Evolutionary conservation across 2,113 vertebrate species (phyloP).

Genomic region (Tor tambroides): DNA sequence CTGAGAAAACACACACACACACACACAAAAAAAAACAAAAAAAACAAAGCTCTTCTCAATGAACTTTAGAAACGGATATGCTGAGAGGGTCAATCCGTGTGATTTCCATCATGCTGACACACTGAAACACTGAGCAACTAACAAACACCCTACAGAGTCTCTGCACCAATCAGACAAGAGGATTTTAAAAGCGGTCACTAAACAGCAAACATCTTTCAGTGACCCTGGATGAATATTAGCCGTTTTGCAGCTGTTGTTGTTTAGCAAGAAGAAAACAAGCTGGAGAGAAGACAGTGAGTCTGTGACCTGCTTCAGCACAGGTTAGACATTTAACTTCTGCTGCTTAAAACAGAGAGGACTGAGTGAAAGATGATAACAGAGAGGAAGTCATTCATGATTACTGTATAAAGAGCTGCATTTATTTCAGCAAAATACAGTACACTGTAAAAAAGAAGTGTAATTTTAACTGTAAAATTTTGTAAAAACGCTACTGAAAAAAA

Average conservation of each 20-base stretch:
- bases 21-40: not conserved
- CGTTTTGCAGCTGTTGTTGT: constrained; percentile 28
- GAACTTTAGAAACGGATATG: not conserved
- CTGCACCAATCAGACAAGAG: not conserved
- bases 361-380: not conserved
- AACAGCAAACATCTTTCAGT: not conserved
- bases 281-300: constrained; percentile 28
- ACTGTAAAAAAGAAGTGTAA: no score
- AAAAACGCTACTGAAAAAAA: no score
- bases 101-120: not conserved
- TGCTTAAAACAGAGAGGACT: not conserved
- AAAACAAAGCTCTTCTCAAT: not conserved
- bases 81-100: not conserved
- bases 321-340: not conserved
- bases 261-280: constrained; percentile 28
- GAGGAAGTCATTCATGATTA: not conserved
- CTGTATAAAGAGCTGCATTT: not conserved
- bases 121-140: not conserved
- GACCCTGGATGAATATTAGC: not conserved
- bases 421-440: no score
- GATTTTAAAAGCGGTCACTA: not conserved
- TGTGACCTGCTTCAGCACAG: not conserved
- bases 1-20: no score
- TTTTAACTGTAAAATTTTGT: no score
- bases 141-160: not conserved